These are phyloP conservation scores for Perithous albicinctus DNA, from an alignment of 2,888 invertebrate genomes.

Conservation along the genomic window DNA sequence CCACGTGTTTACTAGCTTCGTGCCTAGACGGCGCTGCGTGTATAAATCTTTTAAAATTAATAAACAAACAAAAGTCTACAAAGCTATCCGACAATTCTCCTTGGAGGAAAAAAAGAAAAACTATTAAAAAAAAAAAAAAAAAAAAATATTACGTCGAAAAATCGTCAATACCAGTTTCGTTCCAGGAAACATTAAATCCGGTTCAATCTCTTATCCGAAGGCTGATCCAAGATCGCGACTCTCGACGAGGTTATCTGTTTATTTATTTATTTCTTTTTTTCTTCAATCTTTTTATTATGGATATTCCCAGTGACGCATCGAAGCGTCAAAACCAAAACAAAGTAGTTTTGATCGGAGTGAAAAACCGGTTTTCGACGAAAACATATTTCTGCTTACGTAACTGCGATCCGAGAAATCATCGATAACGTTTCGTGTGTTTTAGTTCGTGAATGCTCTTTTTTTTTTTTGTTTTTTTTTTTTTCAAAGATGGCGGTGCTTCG, in stretches of 20 bases:
- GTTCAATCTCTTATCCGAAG: conserved; percentile 1
- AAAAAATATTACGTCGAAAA: conserved; percentile 11
- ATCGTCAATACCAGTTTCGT: conserved; percentile 16
- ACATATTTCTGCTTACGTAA: background rate
- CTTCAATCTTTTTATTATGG: background rate
- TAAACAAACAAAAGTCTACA: too few species aligned
- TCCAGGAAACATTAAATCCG: background rate
- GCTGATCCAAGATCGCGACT: conserved; percentile 30
- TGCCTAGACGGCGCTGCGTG: too few species aligned
- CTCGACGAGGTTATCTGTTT: conserved; percentile 10
- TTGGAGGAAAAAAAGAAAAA: background rate
- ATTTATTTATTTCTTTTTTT: too few species aligned
- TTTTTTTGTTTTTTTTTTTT: too few species aligned
- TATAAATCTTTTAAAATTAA: too few species aligned
- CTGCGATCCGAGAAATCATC: background rate
- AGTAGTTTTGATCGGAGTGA: background rate
- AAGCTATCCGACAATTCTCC: background rate
- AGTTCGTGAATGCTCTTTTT: conserved; percentile 20
- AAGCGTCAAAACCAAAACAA: conserved; percentile 28
- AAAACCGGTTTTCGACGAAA: conserved; percentile 39
- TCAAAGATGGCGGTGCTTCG: conserved; percentile 19
- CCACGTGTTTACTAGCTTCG: too few species aligned
- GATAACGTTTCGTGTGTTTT: too few species aligned
- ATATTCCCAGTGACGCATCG: conserved; percentile 27
- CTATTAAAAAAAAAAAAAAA: background rate